Percentiles rank a stretch among this genome's conserved stretches.
These are phyloP conservation scores for Discoglossus pictus DNA, from an alignment of 2,797 vertebrate species.

Conservation along the genomic window DNA sequence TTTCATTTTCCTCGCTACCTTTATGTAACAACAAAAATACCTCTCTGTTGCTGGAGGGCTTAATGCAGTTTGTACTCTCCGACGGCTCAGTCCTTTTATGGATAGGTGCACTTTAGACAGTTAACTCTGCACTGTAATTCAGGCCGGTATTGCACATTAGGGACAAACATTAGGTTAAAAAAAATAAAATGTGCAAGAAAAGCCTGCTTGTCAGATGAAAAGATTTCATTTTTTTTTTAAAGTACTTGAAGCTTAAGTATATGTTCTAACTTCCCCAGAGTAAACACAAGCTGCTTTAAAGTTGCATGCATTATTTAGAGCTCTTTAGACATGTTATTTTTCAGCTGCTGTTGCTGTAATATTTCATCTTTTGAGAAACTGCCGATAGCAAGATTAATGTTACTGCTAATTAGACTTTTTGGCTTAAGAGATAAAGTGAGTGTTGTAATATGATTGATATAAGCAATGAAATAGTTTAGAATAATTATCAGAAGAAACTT, in stretches of 20 bases:
- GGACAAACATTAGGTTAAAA: constrained; percentile 2
- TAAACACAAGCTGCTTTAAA: constrained; percentile 47
- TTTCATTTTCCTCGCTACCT: neutral
- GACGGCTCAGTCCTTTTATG: neutral
- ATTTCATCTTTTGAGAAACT: constrained; percentile 19
- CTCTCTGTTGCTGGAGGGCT: neutral
- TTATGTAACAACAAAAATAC: neutral
- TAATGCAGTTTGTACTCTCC: neutral
- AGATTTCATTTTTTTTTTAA: neutral
- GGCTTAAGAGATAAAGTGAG: constrained; percentile 24
- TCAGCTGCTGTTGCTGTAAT: constrained; percentile 9
- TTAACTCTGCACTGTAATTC: neutral
- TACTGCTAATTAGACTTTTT: constrained; percentile 48
- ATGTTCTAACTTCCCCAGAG: constrained; percentile 33
- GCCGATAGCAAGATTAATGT: constrained; percentile 47
- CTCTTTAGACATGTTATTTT: constrained; percentile 52
- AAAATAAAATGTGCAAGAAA: constrained; percentile 2
- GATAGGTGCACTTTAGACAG: neutral
- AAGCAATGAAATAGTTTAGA: constrained; percentile 18
- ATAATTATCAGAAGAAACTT: constrained; percentile 2
- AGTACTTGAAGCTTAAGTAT: constrained; percentile 15
- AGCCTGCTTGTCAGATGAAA: constrained; percentile 24
- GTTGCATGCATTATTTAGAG: constrained; percentile 58
- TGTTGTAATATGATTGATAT: constrained; percentile 38
- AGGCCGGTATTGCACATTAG: neutral